Evolutionary conservation across 2,888 invertebrate genomes (phyloP).

Genomic region (Cyrtodaria siliqua): DNA sequence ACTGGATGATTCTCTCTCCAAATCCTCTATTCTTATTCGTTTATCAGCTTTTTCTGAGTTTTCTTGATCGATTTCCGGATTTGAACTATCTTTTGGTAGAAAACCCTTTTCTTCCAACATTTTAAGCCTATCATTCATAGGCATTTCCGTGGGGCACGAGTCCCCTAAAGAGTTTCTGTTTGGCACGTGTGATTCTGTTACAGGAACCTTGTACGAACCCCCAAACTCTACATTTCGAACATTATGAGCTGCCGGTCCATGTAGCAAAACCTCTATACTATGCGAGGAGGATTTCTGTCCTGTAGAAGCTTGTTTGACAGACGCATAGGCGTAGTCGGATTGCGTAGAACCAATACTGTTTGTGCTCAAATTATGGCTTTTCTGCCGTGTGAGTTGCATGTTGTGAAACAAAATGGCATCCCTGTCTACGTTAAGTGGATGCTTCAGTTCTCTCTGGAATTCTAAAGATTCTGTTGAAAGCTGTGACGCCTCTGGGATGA

Average conservation of each 20-base stretch:
- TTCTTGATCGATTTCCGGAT: background rate
- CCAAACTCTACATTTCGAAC: constrained; percentile 18
- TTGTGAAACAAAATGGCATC: constrained; percentile 81
- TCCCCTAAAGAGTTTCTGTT: constrained; percentile 34
- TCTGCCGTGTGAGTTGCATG: constrained; percentile 76
- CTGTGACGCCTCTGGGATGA: constrained; percentile 45
- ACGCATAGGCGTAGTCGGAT: constrained; percentile 76
- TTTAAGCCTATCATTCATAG: constrained; percentile 41
- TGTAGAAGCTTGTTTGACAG: constrained; percentile 64
- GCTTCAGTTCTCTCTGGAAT: constrained; percentile 66
- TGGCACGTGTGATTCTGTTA: constrained; percentile 13
- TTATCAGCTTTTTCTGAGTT: constrained; percentile 6
- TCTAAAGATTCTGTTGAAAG: constrained; percentile 71
- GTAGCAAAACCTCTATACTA: constrained; percentile 81
- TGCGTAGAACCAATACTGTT: constrained; percentile 79
- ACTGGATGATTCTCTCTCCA: background rate
- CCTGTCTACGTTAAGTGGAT: constrained; percentile 75
- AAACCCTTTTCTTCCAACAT: constrained; percentile 54
- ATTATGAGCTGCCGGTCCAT: constrained; percentile 44
- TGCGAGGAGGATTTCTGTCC: constrained; percentile 72
- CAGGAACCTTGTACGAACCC: constrained; percentile 50
- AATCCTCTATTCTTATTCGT: constrained; percentile 12
- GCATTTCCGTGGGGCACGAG: constrained; percentile 56
- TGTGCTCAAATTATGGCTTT: constrained; percentile 71
- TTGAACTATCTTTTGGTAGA: constrained; percentile 31